phyloP scores from a whole-genome alignment of 2,888 invertebrate genomes.

The Melieria omissa region DNA sequence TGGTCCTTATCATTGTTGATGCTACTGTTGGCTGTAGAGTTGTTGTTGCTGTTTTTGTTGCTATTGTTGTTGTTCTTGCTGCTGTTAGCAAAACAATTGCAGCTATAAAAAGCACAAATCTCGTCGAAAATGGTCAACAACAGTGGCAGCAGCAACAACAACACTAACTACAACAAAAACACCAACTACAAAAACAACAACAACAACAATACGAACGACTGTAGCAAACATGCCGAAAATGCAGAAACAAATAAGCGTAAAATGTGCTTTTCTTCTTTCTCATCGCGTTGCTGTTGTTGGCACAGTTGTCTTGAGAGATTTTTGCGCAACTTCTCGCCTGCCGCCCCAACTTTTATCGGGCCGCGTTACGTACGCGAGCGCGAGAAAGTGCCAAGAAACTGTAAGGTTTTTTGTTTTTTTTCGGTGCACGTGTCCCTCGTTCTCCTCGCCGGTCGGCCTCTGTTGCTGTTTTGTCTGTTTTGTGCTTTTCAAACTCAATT shows the following conservation, averaged over 20 bases:
- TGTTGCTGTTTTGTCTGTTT: constrained; percentile 5
- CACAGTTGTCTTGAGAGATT: not conserved
- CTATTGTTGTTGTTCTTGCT: constrained; percentile 12
- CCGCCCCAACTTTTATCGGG: not conserved
- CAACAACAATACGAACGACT: not conserved
- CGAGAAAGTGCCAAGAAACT: not conserved
- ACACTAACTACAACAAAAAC: constrained; percentile 1
- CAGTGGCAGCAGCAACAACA: not conserved
- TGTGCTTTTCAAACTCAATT: constrained; percentile 23
- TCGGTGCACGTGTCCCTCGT: constrained; percentile 1
- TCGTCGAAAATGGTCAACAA: constrained; percentile 2
- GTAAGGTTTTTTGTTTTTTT: constrained; percentile 20
- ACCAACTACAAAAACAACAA: not conserved
- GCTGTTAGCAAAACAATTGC: not conserved
- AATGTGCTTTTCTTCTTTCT: constrained; percentile 8
- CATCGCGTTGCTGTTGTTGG: constrained; percentile 11
- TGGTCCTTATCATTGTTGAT: not conserved
- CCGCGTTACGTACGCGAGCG: not conserved
- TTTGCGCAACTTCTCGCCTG: not conserved
- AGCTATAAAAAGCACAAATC: not conserved
- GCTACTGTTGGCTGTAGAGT: not conserved
- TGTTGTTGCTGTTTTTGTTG: not conserved
- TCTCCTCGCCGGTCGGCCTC: not conserved
- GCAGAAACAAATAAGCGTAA: constrained; percentile 19
- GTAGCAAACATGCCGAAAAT: constrained; percentile 16